Percentiles rank a stretch among this genome's conserved stretches.
Conservation (phyloP, 2,888 invertebrate species). For the Ectemnius continuus region DNA sequence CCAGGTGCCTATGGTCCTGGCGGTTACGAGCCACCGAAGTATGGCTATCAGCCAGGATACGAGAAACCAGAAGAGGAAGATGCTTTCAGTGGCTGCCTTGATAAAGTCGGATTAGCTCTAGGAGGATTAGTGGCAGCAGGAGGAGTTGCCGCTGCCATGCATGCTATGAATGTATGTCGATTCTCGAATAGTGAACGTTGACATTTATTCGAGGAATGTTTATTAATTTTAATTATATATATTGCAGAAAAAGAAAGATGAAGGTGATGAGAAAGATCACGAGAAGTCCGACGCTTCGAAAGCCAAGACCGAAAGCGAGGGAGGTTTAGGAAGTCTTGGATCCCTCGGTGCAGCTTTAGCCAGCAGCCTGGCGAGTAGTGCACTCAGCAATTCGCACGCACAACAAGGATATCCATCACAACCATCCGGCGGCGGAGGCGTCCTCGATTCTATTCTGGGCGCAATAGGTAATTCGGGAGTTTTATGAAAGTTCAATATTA, state of each 20-base stretch:
- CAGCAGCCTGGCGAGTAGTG: constrained; percentile 70
- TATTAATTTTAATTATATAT: neutral
- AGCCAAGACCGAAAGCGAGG: constrained; percentile 62
- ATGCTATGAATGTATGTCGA: constrained; percentile 68
- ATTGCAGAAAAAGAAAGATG: constrained; percentile 65
- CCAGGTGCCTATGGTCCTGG: constrained; percentile 56
- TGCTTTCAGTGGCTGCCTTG: constrained; percentile 68
- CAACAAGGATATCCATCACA: constrained; percentile 71
- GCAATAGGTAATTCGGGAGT: constrained; percentile 66
- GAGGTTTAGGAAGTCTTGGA: constrained; percentile 69
- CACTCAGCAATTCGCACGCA: constrained; percentile 62
- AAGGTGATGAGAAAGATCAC: constrained; percentile 61
- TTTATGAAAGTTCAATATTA: neutral
- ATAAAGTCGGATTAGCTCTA: constrained; percentile 74
- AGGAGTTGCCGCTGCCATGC: constrained; percentile 74
- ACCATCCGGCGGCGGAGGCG: constrained; percentile 60
- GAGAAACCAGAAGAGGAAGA: constrained; percentile 69
- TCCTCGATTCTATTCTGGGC: constrained; percentile 74
- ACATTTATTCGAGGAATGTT: neutral
- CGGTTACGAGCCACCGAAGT: constrained; percentile 41
- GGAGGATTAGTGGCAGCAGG: constrained; percentile 75
- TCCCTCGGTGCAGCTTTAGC: constrained; percentile 74
- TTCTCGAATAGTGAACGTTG: neutral
- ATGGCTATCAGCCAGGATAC: constrained; percentile 65
- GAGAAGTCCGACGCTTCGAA: constrained; percentile 69